Conservation (phyloP, 2,797 vertebrate genomes). For the Crocodylus rhombifer region DNA sequence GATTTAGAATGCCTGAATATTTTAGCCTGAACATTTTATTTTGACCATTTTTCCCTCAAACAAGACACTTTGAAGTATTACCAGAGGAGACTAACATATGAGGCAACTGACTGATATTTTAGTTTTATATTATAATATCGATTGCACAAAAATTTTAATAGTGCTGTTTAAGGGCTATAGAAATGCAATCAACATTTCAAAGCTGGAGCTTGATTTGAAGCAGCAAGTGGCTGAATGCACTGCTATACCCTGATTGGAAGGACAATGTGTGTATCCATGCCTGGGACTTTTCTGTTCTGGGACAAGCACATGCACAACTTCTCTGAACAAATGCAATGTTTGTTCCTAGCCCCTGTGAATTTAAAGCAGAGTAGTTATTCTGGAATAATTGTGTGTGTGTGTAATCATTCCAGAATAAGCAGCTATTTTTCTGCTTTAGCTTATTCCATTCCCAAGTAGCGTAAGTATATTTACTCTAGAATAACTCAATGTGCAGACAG, state of each 20-base stretch:
- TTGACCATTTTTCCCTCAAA: not conserved
- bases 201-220: not conserved
- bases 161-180: not conserved
- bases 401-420: not conserved
- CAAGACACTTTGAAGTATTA: not conserved
- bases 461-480: not conserved
- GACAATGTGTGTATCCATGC: not conserved
- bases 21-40: not conserved
- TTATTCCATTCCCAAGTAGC: slow-evolving; percentile 6
- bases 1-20: not conserved
- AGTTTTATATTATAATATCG: not conserved
- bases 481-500: not conserved
- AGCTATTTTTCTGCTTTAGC: slow-evolving; percentile 4
- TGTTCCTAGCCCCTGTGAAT: not conserved
- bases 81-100: not conserved
- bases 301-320: not conserved
- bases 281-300: not conserved
- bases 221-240: no score
- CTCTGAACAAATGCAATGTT: no score
- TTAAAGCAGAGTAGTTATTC: not conserved
- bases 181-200: not conserved
- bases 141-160: not conserved
- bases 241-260: no score
- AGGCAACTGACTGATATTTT: not conserved
- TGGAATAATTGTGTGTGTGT: not conserved